Base-by-base conservation (phyloP, 1,140 invertebrate genomes). In the Calliopsis andreniformis region DNA sequence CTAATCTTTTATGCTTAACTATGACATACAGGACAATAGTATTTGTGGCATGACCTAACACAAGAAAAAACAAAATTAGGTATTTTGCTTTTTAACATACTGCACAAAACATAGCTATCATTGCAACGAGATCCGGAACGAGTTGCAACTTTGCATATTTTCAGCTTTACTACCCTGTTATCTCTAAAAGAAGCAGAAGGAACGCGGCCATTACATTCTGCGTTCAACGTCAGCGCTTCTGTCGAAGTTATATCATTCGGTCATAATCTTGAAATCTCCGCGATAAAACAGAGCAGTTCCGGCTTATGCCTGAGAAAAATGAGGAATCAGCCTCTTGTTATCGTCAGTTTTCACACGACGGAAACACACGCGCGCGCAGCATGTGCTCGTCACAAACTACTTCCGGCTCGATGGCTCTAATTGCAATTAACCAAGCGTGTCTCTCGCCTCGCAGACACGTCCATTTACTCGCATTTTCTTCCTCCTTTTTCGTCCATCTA, bases 331-430 rank as follows among this genome's bases (percentile, higher is more conserved):
- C 6, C 23, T 7, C 1, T 5, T 49, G 5, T 42, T 20, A 76
- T 43, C 55, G 49, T 59, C 23, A 25, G 7, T 67, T 39, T 32
- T 66, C 49, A 12, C 59, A 32, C 35, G 23, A 43, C 61, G 61
- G 35, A 73, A 71, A 16, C 42, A 18, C 30, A 16, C 42, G 23
- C 7, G 8, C n/a, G 12, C 49, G 49, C 47, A 53, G 25, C 42
- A 25, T 20, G 68, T 49, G 28, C 59, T 51, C 56, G 18, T 49
- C 56, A 14, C 49, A 12, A n/a, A 28, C 42, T 10, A 20, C 43
- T 76, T 76, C 72, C 72, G 53, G 51, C 51, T 39, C 14, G 14
- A 5, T 42, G 43, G 42, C 58, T 67, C 66, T 58, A 68, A 56
- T 68, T 68, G 30, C 59, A 55, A 73, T 73, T 66, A 73, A 25